These are phyloP conservation scores for Keiferia lycopersicella DNA, from an alignment of 2,888 invertebrate species.

Conservation along the genomic window DNA sequence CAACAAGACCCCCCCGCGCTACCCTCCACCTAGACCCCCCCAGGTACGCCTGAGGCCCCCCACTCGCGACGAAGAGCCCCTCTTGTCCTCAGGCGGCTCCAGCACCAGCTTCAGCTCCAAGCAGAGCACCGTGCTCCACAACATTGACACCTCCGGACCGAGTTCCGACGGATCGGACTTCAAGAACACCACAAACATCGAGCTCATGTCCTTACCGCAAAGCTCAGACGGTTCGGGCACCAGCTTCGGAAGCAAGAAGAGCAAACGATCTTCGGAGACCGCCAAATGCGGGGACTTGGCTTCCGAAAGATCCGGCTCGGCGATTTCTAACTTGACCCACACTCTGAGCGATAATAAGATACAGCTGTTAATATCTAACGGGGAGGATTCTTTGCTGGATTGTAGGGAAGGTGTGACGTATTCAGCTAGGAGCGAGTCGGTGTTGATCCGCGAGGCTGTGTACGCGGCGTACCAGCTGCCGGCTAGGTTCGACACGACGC, in stretches of 20 bases:
- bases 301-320: conserved; percentile 66
- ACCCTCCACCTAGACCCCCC: conserved; percentile 90
- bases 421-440: conserved; percentile 76
- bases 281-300: conserved; percentile 66
- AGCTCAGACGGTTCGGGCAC: conserved; percentile 65
- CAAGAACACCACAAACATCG: conserved; percentile 68
- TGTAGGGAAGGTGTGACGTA: conserved; percentile 68
- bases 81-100: conserved; percentile 69
- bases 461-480: conserved; percentile 75
- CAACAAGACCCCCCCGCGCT: conserved; percentile 95
- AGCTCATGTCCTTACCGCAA: conserved; percentile 68
- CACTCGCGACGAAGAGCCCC: conserved; percentile 76
- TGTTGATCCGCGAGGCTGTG: conserved; percentile 72
- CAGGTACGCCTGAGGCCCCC: conserved; percentile 80
- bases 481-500: conserved; percentile 74
- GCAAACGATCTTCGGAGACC: conserved; percentile 70
- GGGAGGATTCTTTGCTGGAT: conserved; percentile 72
- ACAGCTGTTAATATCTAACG: conserved; percentile 71
- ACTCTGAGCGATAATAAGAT: conserved; percentile 71
- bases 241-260: conserved; percentile 71
- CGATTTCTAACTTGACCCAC: conserved; percentile 58
- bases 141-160: conserved; percentile 62
- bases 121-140: conserved; percentile 68
- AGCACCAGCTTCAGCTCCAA: conserved; percentile 74
- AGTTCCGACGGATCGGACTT: conserved; percentile 71